Evolutionary conservation across 2,797 vertebrate species (phyloP).

Genomic region (Acridotheres tristis): DNA sequence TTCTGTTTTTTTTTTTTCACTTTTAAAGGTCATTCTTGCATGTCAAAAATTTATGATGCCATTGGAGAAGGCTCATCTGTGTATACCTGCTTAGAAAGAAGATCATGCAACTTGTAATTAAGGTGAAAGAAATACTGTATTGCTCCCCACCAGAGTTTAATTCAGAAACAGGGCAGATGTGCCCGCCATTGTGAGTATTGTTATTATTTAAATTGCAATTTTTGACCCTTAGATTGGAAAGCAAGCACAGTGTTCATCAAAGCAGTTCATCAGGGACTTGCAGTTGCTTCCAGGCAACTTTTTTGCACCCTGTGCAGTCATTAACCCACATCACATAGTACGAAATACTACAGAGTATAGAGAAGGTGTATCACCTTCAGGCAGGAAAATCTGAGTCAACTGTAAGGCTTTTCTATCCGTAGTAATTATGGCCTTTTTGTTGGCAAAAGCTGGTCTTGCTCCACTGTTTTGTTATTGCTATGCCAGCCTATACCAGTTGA

Average conservation of each 20-base stretch:
- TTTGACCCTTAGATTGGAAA: background rate
- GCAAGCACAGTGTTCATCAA: background rate
- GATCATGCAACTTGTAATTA: background rate
- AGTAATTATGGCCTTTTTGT: background rate
- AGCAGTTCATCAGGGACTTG: background rate
- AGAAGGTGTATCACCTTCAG: background rate
- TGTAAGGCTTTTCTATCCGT: background rate
- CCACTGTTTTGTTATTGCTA: background rate
- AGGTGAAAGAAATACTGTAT: background rate
- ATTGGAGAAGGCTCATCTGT: background rate
- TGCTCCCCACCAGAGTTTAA: background rate
- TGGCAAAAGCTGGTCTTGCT: background rate
- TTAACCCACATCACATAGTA: background rate
- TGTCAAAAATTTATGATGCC: constrained; percentile 53
- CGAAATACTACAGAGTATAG: background rate
- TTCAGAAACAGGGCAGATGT: background rate
- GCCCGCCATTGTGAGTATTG: background rate
- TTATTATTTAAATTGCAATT: background rate
- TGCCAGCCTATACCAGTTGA: background rate
- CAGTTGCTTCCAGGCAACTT: background rate
- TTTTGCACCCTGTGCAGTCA: background rate
- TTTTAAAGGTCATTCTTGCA: constrained; percentile 72
- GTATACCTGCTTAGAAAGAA: background rate
- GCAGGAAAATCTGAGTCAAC: background rate
- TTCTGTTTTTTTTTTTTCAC: background rate